Conservation (phyloP, 2,113 vertebrate genomes). For the Corythoichthys intestinalis region DNA sequence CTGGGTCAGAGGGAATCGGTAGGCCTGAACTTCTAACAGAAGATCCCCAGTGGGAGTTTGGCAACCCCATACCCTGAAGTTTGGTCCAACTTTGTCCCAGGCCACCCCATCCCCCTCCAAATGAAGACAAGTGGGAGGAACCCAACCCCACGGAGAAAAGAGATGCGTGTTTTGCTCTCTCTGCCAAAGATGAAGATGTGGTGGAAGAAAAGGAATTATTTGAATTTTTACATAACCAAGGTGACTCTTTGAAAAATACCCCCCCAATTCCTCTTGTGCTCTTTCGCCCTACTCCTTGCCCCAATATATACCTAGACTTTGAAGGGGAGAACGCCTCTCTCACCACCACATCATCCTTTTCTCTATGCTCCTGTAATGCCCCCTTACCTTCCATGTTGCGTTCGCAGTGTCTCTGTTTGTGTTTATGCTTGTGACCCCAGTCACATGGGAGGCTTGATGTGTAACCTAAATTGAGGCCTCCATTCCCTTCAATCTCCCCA, state of each 20-base stretch:
- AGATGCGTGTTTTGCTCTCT: conserved; percentile 61
- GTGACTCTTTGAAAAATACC: conserved; percentile 47
- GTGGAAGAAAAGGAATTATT: conserved; percentile 43
- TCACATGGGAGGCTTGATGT: conserved; percentile 81
- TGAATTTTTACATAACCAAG: conserved; percentile 53
- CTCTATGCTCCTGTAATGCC: conserved; percentile 53
- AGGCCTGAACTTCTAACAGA: conserved; percentile 21
- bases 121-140: conserved; percentile 67
- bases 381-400: conserved; percentile 53
- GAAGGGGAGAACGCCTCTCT: conserved; percentile 27
- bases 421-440: conserved; percentile 78
- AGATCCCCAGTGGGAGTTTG: conserved; percentile 44
- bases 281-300: conserved; percentile 51
- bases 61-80: conserved; percentile 39
- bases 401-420: conserved; percentile 59
- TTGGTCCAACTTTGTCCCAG: conserved; percentile 56
- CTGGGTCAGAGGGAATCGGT: conserved; percentile 43
- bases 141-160: conserved; percentile 63
- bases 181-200: conserved; percentile 37
- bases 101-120: conserved; percentile 66
- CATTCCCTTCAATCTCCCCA: conserved; percentile 51
- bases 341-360: conserved; percentile 39
- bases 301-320: conserved; percentile 46
- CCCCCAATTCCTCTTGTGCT: conserved; percentile 34
- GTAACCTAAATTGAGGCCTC: conserved; percentile 73